phyloP scores from a whole-genome alignment of 2,888 invertebrate species.

The Scelioninae gen. 2 region DNA sequence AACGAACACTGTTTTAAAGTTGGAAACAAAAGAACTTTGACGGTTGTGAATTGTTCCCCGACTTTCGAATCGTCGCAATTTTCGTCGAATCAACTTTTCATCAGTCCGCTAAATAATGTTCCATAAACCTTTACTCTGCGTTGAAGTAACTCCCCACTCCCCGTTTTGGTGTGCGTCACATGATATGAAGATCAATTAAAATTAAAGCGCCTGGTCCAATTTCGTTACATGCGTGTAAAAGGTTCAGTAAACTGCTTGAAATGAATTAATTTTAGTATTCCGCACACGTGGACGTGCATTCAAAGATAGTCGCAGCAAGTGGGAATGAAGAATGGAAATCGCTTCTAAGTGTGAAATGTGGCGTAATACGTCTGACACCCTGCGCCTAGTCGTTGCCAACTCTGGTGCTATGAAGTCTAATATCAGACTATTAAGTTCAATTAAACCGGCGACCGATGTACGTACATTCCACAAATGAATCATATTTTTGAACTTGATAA shows the following conservation, averaged over 20 bases:
- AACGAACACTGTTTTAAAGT: too few species aligned
- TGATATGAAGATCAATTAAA: too few species aligned
- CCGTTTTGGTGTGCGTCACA: too few species aligned
- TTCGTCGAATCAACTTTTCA: too few species aligned
- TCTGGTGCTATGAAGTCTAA: slow-evolving; percentile 68
- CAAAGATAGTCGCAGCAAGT: slow-evolving; percentile 34
- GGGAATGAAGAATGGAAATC: slow-evolving; percentile 52
- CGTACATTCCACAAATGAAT: slow-evolving; percentile 69
- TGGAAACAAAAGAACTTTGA: too few species aligned
- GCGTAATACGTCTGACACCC: slow-evolving; percentile 65
- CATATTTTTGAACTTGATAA: slow-evolving; percentile 25
- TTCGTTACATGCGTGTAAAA: slow-evolving; percentile 22
- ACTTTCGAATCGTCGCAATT: too few species aligned
- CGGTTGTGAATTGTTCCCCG: too few species aligned
- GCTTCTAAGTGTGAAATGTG: slow-evolving; percentile 59
- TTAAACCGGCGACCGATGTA: slow-evolving; percentile 69
- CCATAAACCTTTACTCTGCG: too few species aligned
- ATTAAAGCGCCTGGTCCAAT: too few species aligned
- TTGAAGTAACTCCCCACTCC: too few species aligned
- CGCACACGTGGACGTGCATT: slow-evolving; percentile 2
- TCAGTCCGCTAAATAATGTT: too few species aligned
- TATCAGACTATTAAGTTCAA: slow-evolving; percentile 73
- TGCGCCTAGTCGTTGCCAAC: slow-evolving; percentile 60
- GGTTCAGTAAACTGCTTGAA: slow-evolving; percentile 28
- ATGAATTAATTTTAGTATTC: slow-evolving; percentile 25